A percentile compares a stretch with the other conserved stretches of the same genome.
phyloP scores from a whole-genome alignment of 2,113 vertebrate species.

The Takifugu flavidus region DNA sequence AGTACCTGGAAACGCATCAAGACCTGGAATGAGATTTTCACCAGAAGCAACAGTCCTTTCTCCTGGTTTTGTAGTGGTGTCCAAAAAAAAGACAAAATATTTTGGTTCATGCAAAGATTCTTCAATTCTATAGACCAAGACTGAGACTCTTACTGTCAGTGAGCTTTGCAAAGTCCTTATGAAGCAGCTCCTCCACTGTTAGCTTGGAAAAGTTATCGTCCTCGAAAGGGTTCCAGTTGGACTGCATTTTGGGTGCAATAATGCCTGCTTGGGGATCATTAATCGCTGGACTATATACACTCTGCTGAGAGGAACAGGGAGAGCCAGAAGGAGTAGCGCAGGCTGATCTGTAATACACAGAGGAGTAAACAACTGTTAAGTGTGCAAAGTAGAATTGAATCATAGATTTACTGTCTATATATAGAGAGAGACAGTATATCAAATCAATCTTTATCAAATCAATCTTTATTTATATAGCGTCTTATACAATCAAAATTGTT shows the following conservation, averaged over 20 bases:
- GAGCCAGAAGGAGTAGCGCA: conserved; percentile 94
- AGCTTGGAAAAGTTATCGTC: conserved; percentile 98
- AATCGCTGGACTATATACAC: conserved; percentile 71
- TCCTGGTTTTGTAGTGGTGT: conserved; percentile 75
- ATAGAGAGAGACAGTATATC: too few species aligned
- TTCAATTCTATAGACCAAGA: neutral
- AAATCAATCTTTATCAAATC: too few species aligned
- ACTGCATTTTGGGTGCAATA: conserved; percentile 55
- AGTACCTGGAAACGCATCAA: conserved; percentile 86
- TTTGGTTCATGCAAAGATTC: neutral
- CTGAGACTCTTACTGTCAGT: conserved; percentile 79
- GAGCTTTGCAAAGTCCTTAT: conserved; percentile 96
- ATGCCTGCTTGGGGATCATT: conserved; percentile 9
- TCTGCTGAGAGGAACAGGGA: conserved; percentile 78
- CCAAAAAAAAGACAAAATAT: conserved; percentile 18
- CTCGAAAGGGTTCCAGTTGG: conserved; percentile 93
- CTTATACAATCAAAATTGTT: too few species aligned
- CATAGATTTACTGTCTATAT: too few species aligned
- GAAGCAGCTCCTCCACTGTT: conserved; percentile 94
- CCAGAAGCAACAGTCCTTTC: conserved; percentile 80
- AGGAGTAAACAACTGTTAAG: conserved; percentile 9
- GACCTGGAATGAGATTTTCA: conserved; percentile 84
- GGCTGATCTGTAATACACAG: conserved; percentile 81
- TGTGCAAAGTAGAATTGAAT: conserved; percentile 9
- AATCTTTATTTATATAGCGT: too few species aligned